phyloP scores from a whole-genome alignment of 2,888 invertebrate species.

The Desoria tigrina region DNA sequence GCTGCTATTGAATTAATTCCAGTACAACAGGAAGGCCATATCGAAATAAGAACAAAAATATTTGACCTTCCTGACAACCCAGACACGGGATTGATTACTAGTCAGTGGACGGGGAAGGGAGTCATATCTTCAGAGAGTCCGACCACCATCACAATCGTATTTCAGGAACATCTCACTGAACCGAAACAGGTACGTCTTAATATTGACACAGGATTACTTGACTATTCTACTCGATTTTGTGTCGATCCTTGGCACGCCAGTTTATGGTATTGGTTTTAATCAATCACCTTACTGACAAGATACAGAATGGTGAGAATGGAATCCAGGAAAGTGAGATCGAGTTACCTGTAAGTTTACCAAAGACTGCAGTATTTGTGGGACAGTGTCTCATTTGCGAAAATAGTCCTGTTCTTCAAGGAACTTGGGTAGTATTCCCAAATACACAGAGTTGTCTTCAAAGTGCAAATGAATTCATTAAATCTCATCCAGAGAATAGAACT shows the following conservation, averaged over 20 bases:
- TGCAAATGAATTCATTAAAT: background rate
- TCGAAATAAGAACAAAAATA: slow-evolving; percentile 34
- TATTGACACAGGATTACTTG: too few species aligned
- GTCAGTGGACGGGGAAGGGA: slow-evolving; percentile 46
- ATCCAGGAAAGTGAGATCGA: background rate
- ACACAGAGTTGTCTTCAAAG: slow-evolving; percentile 28
- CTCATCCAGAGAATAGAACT: too few species aligned
- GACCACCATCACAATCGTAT: slow-evolving; percentile 47
- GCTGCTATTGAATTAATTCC: slow-evolving; percentile 45
- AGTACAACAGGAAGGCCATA: slow-evolving; percentile 20
- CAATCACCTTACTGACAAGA: background rate
- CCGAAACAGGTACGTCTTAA: too few species aligned
- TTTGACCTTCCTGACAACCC: slow-evolving; percentile 35
- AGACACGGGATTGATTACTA: slow-evolving; percentile 30
- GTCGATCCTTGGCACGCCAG: background rate
- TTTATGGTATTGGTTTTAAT: background rate
- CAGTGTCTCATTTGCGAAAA: slow-evolving; percentile 46
- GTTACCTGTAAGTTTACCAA: slow-evolving; percentile 21
- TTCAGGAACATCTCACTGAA: slow-evolving; percentile 35
- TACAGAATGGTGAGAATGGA: slow-evolving; percentile 1
- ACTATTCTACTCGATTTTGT: too few species aligned
- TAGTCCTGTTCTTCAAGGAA: slow-evolving; percentile 44
- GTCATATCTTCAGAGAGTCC: slow-evolving; percentile 46
- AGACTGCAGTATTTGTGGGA: slow-evolving; percentile 49
- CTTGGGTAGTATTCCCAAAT: slow-evolving; percentile 46